Conservation (phyloP, 2,888 invertebrate species). For the Mellilla xanthometata region DNA sequence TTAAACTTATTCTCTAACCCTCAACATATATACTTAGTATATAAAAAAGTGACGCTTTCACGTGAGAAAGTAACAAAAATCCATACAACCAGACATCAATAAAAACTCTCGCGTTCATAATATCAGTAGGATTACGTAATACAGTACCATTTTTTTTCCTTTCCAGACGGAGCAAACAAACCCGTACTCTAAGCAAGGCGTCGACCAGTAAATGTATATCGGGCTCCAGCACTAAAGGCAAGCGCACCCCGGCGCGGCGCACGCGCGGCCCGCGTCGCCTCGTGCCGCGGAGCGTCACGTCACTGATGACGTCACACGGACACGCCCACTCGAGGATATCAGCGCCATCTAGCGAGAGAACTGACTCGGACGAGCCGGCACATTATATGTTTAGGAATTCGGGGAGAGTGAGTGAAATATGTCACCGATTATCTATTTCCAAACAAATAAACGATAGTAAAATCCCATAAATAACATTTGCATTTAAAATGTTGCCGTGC, state of each 20-base stretch:
- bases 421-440: too few relatives aligned
- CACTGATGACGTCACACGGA: slow-evolving; percentile 19
- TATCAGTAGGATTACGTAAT: too few relatives aligned
- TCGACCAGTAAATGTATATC: slow-evolving; percentile 34
- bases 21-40: too few relatives aligned
- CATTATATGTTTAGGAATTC: slow-evolving; percentile 51
- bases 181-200: slow-evolving; percentile 50
- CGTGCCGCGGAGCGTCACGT: slow-evolving; percentile 27
- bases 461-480: too few relatives aligned
- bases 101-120: too few relatives aligned
- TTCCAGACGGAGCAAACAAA: slow-evolving; percentile 59
- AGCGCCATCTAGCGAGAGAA: slow-evolving; percentile 69
- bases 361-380: slow-evolving; percentile 69
- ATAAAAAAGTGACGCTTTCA: too few relatives aligned
- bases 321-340: slow-evolving; percentile 45
- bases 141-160: too few relatives aligned
- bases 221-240: slow-evolving; percentile 40
- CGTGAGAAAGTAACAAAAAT: too few relatives aligned
- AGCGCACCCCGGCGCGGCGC: slow-evolving; percentile 42
- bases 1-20: too few relatives aligned
- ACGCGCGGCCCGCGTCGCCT: slow-evolving; percentile 41
- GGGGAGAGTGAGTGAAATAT: slow-evolving; percentile 46
- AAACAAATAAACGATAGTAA: too few relatives aligned
- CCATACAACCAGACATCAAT: too few relatives aligned
- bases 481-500: too few relatives aligned